These are phyloP conservation scores for Crossaster papposus DNA, from an alignment of 53 echinoderm and acorn worm species.

Conservation along the genomic window DNA sequence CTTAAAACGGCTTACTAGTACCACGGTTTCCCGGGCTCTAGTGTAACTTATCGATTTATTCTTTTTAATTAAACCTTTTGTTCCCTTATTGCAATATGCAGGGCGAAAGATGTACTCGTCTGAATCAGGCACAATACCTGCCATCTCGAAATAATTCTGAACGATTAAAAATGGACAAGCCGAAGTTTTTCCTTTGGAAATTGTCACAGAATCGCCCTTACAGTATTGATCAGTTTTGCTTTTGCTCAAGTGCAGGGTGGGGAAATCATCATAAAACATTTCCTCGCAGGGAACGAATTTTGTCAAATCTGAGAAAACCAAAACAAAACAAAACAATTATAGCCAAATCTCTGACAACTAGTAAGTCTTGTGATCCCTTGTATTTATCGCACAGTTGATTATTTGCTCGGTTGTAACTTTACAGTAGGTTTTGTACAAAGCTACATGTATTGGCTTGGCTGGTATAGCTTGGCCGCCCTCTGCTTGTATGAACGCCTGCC, in stretches of 20 bases:
- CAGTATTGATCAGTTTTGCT: too few relatives aligned
- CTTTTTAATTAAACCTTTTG: background rate
- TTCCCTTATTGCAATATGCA: background rate
- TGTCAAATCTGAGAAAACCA: slow-evolving; percentile 47
- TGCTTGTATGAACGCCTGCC: background rate
- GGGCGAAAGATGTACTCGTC: slow-evolving; percentile 45
- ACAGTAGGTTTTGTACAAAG: too few relatives aligned
- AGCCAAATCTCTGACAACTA: slow-evolving; percentile 35
- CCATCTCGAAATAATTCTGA: background rate
- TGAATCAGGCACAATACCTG: background rate
- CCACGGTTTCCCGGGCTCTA: slow-evolving; percentile 12
- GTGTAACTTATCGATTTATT: slow-evolving; percentile 36
- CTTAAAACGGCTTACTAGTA: slow-evolving; percentile 4
- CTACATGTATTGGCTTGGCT: too few relatives aligned
- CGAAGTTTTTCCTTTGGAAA: slow-evolving; percentile 7
- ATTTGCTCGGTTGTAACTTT: too few relatives aligned
- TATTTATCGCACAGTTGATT: too few relatives aligned
- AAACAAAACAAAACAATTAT: slow-evolving; percentile 31
- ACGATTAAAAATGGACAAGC: slow-evolving; percentile 9
- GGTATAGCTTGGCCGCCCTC: slow-evolving; percentile 1
- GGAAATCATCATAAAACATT: slow-evolving; percentile 20
- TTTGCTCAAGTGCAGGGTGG: slow-evolving; percentile 1
- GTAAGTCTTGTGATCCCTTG: background rate
- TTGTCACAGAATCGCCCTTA: background rate
- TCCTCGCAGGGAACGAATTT: slow-evolving; percentile 16